Conservation (phyloP, 1,140 invertebrate species). For the Ctenoplectra terminalis region DNA sequence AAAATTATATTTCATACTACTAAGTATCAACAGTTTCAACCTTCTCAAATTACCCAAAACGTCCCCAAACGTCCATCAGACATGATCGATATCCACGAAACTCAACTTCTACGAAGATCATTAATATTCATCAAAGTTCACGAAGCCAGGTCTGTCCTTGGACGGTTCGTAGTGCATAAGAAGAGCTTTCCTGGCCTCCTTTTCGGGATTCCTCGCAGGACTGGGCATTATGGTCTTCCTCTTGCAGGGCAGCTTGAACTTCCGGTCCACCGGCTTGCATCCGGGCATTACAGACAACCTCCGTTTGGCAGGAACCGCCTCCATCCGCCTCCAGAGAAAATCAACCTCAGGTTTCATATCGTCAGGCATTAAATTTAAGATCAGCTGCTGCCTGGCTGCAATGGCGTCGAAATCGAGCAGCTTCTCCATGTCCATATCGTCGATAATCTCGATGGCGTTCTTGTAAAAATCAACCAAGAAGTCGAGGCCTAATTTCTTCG, state of each 20-base stretch:
- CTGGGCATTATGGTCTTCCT: conserved; percentile 65
- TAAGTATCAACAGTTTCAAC: too few species aligned
- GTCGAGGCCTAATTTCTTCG: conserved; percentile 65
- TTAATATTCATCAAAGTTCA: conserved; percentile 71
- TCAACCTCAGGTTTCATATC: conserved; percentile 67
- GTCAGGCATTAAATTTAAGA: conserved; percentile 69
- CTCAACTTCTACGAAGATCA: conserved; percentile 48
- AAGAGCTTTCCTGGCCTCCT: conserved; percentile 53
- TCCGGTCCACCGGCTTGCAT: conserved; percentile 71
- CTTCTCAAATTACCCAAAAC: too few species aligned
- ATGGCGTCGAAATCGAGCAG: conserved; percentile 59
- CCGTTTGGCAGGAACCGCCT: conserved; percentile 66
- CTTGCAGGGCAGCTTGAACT: conserved; percentile 62
- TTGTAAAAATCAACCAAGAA: conserved; percentile 74
- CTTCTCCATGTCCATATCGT: conserved; percentile 66
- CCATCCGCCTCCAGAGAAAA: conserved; percentile 71
- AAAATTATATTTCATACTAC: too few species aligned
- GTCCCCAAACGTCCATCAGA: too few species aligned
- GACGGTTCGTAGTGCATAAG: conserved; percentile 56
- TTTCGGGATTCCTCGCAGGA: conserved; percentile 56
- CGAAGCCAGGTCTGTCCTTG: conserved; percentile 62
- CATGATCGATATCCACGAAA: too few species aligned
- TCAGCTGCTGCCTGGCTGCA: conserved; percentile 63
- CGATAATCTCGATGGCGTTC: conserved; percentile 56
- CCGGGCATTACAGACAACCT: conserved; percentile 76